Base-by-base conservation (phyloP, 2,888 invertebrate species). In the Palloptera scutellata region DNA sequence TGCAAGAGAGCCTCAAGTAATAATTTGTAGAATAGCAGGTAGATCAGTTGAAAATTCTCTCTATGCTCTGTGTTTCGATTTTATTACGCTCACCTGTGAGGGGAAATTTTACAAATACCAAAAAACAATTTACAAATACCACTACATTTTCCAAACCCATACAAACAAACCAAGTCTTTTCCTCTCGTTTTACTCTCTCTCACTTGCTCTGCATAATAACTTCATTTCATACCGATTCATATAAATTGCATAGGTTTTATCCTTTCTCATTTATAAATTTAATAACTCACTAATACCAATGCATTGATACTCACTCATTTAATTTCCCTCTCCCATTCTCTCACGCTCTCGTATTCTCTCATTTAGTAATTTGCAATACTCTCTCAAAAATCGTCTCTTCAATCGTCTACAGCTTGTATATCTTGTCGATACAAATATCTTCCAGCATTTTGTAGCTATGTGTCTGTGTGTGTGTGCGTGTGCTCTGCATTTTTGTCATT, bases 401-500 rank as follows among this genome's bases (percentile, higher is more conserved):
- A 12, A 15, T 73, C 72, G 70, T 68, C 70, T 66, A 71, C 30
- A 30, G 42, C 40, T 52, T 57, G 60, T 72, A 68, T 71, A 74
- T 74, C 74, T 73, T 48, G 30, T 17, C 19, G n/a, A 58, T 58
- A 42, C 41, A 1, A 52, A 64, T 64, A 58, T 64, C 57, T 58
- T 64, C n/a, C 48, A 15, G 30, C 30, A 30, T 64, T 51, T 59
- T 58, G 41, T 30, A 52, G 20, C 52, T 64, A 58, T 43, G 15
- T 63, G 48, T n/a, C 52, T 64, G 58, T 43, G 15, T 63, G 48
- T n/a, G n/a, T n/a, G n/a, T n/a, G n/a, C 30, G 48, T 45, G 60
- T 69, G 63, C 67, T 65, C 58, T 74, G 71, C 73, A 78, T 80
- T 76, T 72, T 75, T 76, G 79, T 78, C 79, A 80, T 79, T 79